Evolutionary conservation across 2,797 vertebrate species (phyloP).

Genomic region (Ibycter americanus): DNA sequence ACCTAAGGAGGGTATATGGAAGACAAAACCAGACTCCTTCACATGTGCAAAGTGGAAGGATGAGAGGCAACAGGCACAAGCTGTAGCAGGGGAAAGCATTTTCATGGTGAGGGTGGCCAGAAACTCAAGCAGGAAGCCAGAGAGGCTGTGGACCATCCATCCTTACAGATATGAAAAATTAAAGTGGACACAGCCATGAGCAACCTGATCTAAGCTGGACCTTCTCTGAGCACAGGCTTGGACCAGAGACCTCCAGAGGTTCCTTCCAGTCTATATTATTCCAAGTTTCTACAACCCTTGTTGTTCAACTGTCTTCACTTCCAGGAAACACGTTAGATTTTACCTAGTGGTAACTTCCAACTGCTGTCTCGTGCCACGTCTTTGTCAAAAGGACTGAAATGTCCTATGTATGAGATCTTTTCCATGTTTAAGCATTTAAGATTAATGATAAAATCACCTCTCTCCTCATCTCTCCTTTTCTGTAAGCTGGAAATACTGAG

Average conservation of each 20-base stretch:
- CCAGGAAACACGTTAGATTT: not conserved
- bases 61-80: not conserved
- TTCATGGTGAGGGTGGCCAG: not conserved
- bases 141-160: not conserved
- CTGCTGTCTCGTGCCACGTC: not conserved
- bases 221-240: not conserved
- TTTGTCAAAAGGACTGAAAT: not conserved
- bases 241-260: not conserved
- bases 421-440: not conserved
- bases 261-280: not conserved
- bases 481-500: not conserved
- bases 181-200: not conserved
- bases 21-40: not conserved
- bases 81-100: not conserved
- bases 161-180: not conserved
- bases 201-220: not conserved
- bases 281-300: not conserved
- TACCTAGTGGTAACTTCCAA: not conserved
- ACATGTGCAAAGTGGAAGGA: not conserved
- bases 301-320: not conserved
- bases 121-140: not conserved
- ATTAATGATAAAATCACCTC: not conserved
- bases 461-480: not conserved
- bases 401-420: not conserved
- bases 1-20: not conserved